Evolutionary conservation across 1,140 invertebrate species (phyloP).

Genomic region (Holotrichia oblita): DNA sequence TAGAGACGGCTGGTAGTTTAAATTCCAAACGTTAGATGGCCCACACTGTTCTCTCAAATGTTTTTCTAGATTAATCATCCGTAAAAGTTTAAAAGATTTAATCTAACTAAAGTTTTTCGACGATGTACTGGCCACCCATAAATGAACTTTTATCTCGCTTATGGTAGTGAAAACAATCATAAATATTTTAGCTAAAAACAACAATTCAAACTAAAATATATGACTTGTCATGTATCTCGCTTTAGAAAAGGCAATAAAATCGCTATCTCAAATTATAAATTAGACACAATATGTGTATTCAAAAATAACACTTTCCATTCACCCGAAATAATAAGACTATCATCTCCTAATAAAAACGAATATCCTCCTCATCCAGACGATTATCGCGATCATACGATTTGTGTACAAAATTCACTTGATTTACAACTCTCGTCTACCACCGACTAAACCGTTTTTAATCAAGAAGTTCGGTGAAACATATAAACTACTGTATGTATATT

Average conservation of each 20-base stretch:
- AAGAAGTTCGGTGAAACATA: conserved; percentile 11
- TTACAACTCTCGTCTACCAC: neutral
- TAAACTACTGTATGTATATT: neutral
- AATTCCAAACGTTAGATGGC: too few relatives aligned
- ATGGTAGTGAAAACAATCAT: too few relatives aligned
- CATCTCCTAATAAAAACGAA: conserved; percentile 18
- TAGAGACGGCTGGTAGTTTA: too few relatives aligned
- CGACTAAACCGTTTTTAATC: conserved; percentile 20
- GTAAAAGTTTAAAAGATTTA: too few relatives aligned
- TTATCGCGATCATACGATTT: conserved; percentile 4
- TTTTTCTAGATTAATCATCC: too few relatives aligned
- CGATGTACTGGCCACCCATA: too few relatives aligned
- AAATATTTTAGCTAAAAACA: too few relatives aligned
- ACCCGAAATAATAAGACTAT: neutral
- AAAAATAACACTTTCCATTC: neutral
- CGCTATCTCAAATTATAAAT: neutral
- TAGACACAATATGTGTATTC: neutral
- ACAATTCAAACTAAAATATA: too few relatives aligned
- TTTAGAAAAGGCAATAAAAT: neutral
- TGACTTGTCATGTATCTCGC: too few relatives aligned
- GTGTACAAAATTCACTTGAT: conserved; percentile 27
- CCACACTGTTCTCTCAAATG: too few relatives aligned
- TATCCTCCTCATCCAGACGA: neutral
- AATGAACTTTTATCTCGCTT: too few relatives aligned
- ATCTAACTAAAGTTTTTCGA: too few relatives aligned